Evolutionary conservation across 1,140 invertebrate genomes (phyloP), one percentile per base, ranked within the genome.

Genomic region (Doryteuthis pealeii): DNA sequence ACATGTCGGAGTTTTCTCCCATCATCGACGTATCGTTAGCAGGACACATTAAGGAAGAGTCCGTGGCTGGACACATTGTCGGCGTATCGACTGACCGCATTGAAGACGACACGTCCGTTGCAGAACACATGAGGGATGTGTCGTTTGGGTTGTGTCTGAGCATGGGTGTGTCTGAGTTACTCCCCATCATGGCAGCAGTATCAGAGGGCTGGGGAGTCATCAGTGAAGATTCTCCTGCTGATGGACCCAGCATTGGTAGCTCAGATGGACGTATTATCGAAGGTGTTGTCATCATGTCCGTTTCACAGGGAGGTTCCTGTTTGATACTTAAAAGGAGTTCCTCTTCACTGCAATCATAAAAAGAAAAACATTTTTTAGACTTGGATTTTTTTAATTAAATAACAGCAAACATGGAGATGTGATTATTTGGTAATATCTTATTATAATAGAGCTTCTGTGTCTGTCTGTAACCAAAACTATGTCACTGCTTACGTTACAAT

Each of bases 251-350:
- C 54, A 62, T 62, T 0, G 54, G 22, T 28, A 62, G 54, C 26
- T 62, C 54, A 6, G 54, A 62, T 22, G 54, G 54, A 6, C 54
- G 54, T 62, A 62, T 14, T 62, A 62, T n/a, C 54, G 54, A 62
- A n/a, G 10, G 26, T 22, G 54, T 14, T 14, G 5, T 22, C 6
- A 6, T 62, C 54, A 68, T 68, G 18, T 68, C 31, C 8, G 26
- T 31, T 31, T 68, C 66, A 68, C 30, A 31, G 1, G 66, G 66
- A 33, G 66, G 66, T 74, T 77, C 70, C 45, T 77, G 78, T 49
- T 79, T 79, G 71, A 79, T 78, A 33, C 72, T 75, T 74, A 77
- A 69, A 74, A 79, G 70, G 18, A 79, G 65, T 70, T 79, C 78
- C 18, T 77, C 72, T n/a, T 79, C 78, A 58, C 76, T 76, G 65